Conservation (phyloP, 2,113 vertebrate species). For the Corythornis vintsioides region DNA sequence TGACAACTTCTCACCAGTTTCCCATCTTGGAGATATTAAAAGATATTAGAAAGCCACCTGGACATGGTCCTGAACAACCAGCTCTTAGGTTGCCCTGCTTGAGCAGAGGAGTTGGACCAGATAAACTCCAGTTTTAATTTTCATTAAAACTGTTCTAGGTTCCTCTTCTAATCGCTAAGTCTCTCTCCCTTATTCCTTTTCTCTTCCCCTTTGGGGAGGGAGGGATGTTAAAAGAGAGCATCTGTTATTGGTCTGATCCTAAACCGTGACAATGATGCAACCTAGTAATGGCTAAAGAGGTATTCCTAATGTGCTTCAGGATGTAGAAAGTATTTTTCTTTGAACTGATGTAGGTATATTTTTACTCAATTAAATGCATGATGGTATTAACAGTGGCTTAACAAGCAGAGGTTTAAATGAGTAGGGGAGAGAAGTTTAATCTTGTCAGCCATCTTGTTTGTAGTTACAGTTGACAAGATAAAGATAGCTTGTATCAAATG, state of each 20-base stretch:
- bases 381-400: not conserved
- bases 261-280: not conserved
- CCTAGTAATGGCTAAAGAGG: not conserved
- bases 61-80: too few relatives aligned
- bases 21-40: not conserved
- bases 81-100: too few relatives aligned
- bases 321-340: not conserved
- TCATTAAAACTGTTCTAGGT: too few relatives aligned
- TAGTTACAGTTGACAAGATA: not conserved
- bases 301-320: not conserved
- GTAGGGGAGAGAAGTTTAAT: not conserved
- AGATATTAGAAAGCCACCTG: too few relatives aligned
- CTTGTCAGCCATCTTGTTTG: not conserved
- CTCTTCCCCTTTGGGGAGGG: too few relatives aligned
- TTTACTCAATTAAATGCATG: not conserved
- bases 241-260: too few relatives aligned
- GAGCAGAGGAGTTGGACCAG: too few relatives aligned
- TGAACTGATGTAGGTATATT: not conserved
- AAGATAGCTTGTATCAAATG: not conserved
- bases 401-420: not conserved
- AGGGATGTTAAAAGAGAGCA: too few relatives aligned
- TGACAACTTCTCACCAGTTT: not conserved
- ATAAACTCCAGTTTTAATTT: too few relatives aligned
- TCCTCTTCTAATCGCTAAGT: too few relatives aligned
- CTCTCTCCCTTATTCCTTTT: too few relatives aligned